A percentile compares a stretch with the other conserved stretches of the same genome.
phyloP scores from a whole-genome alignment of 2,797 vertebrate species.

The Sebastes nivosus region DNA sequence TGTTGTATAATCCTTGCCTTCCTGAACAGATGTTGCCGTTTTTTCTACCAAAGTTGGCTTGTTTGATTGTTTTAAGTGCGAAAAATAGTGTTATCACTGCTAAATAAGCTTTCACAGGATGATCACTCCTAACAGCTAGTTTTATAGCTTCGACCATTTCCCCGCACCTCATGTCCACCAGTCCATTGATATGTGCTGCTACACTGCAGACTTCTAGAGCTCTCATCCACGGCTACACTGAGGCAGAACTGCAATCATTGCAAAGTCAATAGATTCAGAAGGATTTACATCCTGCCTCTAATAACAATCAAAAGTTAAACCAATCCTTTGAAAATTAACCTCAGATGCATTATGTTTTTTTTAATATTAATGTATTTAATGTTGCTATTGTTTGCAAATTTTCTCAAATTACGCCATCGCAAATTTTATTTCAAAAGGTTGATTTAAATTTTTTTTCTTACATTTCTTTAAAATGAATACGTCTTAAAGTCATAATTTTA shows the following conservation, averaged over 20 bases:
- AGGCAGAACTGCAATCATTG: slow-evolving; percentile 33
- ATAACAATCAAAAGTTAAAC: slow-evolving; percentile 36
- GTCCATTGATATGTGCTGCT: not conserved
- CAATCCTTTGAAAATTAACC: slow-evolving; percentile 12
- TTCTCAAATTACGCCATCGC: not conserved
- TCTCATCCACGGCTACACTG: not conserved
- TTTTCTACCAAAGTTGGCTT: not conserved
- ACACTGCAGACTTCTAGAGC: not conserved
- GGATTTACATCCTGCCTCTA: slow-evolving; percentile 39
- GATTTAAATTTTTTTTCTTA: not conserved
- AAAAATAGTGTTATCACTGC: not conserved
- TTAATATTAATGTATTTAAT: not conserved
- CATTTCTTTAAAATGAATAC: not conserved
- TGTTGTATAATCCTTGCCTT: no score
- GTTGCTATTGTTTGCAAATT: not conserved
- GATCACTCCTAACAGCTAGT: not conserved
- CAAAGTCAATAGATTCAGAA: slow-evolving; percentile 41
- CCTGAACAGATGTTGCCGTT: not conserved
- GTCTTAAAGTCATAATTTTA: not conserved
- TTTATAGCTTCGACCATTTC: not conserved
- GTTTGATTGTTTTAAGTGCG: not conserved
- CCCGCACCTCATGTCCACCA: not conserved
- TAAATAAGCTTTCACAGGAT: not conserved
- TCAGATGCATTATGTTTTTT: slow-evolving; percentile 4
- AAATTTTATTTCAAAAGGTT: not conserved